A percentile compares a stretch with the other conserved stretches of the same genome.
These are phyloP conservation scores for Leptarthrus brevirostris DNA, from an alignment of 2,888 invertebrate species.

Conservation along the genomic window DNA sequence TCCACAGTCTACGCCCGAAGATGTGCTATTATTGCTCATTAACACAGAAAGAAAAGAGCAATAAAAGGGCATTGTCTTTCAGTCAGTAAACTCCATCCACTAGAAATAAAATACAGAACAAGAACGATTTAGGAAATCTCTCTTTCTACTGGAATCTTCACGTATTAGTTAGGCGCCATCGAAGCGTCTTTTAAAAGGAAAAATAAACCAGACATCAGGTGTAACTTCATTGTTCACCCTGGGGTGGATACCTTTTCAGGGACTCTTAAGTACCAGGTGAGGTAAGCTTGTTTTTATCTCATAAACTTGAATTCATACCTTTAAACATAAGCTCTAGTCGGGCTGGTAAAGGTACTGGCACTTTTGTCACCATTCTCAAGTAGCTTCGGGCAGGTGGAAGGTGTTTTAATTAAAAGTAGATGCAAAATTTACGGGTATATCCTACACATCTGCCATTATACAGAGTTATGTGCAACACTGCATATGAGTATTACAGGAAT, in stretches of 20 bases:
- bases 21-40: background rate
- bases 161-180: background rate
- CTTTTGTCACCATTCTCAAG: background rate
- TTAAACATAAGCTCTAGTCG: background rate
- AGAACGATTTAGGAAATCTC: background rate
- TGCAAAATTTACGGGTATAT: no score
- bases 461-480: no score
- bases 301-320: background rate
- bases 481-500: no score
- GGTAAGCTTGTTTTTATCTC: constrained; percentile 1
- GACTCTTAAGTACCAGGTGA: background rate
- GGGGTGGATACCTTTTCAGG: background rate
- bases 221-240: background rate
- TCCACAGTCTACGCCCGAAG: background rate
- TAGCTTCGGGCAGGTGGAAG: background rate
- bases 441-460: no score
- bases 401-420: background rate
- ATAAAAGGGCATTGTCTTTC: background rate
- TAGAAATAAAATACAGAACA: background rate
- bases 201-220: background rate
- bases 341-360: background rate
- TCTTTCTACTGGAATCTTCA: background rate
- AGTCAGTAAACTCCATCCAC: background rate
- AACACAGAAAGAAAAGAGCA: background rate
- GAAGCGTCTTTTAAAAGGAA: background rate